These are phyloP conservation scores for Strongylocentrotus purpuratus DNA, from an alignment of 35 echinoderm and acorn worm genomes.

Conservation along the genomic window DNA sequence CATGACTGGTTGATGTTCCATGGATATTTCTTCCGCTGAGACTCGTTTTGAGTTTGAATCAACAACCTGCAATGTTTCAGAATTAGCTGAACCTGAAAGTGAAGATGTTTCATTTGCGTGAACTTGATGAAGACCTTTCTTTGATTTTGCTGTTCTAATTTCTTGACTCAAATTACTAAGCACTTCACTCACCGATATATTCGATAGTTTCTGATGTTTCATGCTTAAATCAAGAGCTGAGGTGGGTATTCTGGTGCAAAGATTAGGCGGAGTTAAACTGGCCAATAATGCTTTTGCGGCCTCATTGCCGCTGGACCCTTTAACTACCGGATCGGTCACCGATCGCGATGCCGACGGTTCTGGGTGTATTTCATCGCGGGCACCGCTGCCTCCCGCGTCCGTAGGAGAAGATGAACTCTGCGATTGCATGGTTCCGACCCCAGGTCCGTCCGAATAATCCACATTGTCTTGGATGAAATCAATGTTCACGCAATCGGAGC, in stretches of 20 bases:
- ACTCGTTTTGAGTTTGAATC: too few species aligned
- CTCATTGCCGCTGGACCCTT: neutral
- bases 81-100: neutral
- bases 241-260: neutral
- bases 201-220: neutral
- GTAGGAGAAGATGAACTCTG: neutral
- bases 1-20: neutral
- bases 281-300: neutral
- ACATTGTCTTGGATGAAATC: constrained; percentile 49
- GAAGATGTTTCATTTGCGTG: too few species aligned
- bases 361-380: neutral
- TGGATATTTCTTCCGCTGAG: too few species aligned
- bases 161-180: neutral
- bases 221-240: neutral
- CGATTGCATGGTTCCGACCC: neutral
- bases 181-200: neutral
- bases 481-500: constrained; percentile 39
- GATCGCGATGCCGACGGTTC: neutral
- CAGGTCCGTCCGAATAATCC: neutral
- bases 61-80: too few species aligned
- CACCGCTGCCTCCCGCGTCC: neutral
- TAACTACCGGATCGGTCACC: neutral
- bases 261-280: too few species aligned
- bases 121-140: neutral
- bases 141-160: neutral